Base-by-base conservation (phyloP, 2,113 vertebrate genomes). In the Labeo catla region DNA sequence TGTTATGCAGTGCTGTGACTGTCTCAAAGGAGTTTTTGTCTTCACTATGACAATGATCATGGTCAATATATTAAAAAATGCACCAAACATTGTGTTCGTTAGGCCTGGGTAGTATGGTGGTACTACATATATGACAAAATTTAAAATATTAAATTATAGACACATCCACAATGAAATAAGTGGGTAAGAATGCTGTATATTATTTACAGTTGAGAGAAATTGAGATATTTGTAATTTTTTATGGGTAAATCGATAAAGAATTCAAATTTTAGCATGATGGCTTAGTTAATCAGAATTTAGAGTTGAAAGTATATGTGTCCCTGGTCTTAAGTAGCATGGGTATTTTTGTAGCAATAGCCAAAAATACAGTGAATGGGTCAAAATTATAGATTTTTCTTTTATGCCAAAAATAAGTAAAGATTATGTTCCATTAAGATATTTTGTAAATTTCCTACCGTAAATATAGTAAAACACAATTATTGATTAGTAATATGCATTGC, bases 41-140 rank as follows among this genome's bases (percentile, higher is more conserved):
- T 86, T 66, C 23, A 91, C 88, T 83, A 89, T 89, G 87, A 79
- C 87, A 88, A 84, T 91, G 84, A 90, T 11, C 86, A 93, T 93
- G 94, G 92, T 94, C 54, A 63, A 61, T 89, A 89, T 89, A 94
- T 95, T 96, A 96, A 96, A 96, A 96, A 95, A 97, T 96, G 96
- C 94, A 94, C 95, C 94, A 94, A 95, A 91, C 93, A 94, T 96
- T 88, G 84, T 52, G 82, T 83, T 61, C 59, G 43, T 95, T 81
- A 87, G 79, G 77, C 13, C 63, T 52, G 80, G 80, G 80, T 45
- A 34, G 80, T 68, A 81, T 23, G 45, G n/a, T 45, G 11, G 11
- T 49, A 49, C 11, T 23, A 49, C 2, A 74, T 11, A 12, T 47
- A 9, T 1, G 2, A 13, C 16, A 43, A 19, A 57, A 7, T 7